A percentile compares a stretch with the other conserved stretches of the same genome.
These are phyloP conservation scores for Tychaedon coryphoeus DNA, from an alignment of 2,113 vertebrate species.

Conservation along the genomic window DNA sequence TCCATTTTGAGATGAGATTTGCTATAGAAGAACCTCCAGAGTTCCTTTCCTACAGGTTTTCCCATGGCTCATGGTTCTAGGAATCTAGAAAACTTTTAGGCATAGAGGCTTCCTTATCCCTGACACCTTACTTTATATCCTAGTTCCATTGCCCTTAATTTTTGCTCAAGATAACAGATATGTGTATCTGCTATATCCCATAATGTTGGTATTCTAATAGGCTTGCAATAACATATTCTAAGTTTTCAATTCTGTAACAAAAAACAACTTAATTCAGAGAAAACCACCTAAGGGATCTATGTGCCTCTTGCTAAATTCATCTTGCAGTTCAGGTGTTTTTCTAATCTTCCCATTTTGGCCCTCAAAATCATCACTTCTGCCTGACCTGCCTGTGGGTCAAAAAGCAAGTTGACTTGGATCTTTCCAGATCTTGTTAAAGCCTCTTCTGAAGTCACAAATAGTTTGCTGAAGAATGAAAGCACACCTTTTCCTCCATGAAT, in stretches of 20 bases:
- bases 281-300: not conserved
- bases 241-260: not conserved
- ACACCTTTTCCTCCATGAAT: not conserved
- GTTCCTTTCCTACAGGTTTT: not conserved
- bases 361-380: not conserved
- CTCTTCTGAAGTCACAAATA: not conserved
- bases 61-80: not conserved
- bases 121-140: not conserved
- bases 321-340: not conserved
- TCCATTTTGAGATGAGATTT: not conserved
- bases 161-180: not conserved
- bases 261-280: not conserved
- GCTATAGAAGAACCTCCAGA: not conserved
- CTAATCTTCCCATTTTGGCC: not conserved
- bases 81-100: not conserved
- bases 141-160: not conserved
- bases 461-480: not conserved
- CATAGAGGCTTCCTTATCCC: not conserved
- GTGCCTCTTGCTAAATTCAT: not conserved
- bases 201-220: not conserved
- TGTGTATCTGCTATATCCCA: fast-evolving
- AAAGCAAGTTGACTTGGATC: not conserved
- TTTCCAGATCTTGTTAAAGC: not conserved
- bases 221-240: not conserved
- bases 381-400: not conserved